A percentile compares a stretch with the other conserved stretches of the same genome.
Evolutionary conservation across 2,113 vertebrate species (phyloP).

Genomic region (Hemicordylus capensis): DNA sequence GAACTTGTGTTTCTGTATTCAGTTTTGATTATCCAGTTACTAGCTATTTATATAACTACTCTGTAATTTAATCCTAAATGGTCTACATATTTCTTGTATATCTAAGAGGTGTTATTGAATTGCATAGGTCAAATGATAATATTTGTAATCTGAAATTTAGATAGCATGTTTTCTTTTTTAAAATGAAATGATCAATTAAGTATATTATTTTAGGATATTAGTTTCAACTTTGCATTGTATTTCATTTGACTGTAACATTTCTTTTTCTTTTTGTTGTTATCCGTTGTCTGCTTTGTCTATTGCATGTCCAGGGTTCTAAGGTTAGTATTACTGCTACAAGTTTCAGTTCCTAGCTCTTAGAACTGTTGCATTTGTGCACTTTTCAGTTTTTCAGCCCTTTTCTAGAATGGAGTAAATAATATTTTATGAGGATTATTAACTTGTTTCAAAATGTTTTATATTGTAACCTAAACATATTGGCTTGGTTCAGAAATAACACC

Average conservation of each 20-base stretch:
- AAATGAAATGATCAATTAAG: constrained; percentile 40
- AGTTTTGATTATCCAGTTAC: background rate
- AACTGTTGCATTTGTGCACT: constrained; percentile 69
- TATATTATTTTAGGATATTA: constrained; percentile 64
- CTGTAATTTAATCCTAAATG: background rate
- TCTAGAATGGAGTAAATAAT: constrained; percentile 19
- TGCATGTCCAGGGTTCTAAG: constrained; percentile 97
- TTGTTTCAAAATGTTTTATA: constrained; percentile 3
- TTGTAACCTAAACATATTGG: background rate
- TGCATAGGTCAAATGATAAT: constrained; percentile 38
- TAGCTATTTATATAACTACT: background rate
- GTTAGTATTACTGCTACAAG: constrained; percentile 96
- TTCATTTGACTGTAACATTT: constrained; percentile 87
- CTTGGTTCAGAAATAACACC: background rate
- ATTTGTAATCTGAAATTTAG: constrained; percentile 46
- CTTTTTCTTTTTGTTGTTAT: constrained; percentile 83
- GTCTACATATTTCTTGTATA: background rate
- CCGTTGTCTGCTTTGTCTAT: constrained; percentile 87
- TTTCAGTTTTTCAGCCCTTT: constrained; percentile 58
- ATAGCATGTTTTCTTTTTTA: constrained; percentile 40
- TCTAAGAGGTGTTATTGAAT: constrained; percentile 34
- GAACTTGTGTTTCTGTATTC: too few species aligned
- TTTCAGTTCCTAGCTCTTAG: constrained; percentile 81
- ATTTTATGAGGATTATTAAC: constrained; percentile 20
- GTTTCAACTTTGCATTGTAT: constrained; percentile 77